These are phyloP conservation scores for Neoitamus cyanurus DNA, from an alignment of 2,888 invertebrate species.

Conservation along the genomic window DNA sequence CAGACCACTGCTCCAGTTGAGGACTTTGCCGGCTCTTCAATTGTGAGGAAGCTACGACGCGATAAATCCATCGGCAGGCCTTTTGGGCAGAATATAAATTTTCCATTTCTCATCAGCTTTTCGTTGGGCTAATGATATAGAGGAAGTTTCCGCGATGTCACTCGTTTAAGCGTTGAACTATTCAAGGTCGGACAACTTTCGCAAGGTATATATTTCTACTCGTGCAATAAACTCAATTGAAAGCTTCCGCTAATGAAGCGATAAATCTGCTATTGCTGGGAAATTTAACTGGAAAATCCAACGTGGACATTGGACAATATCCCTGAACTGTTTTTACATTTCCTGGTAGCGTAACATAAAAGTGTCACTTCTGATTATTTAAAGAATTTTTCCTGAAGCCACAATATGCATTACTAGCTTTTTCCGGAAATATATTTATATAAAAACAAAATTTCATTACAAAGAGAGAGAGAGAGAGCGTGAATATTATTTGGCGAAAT, in stretches of 20 bases:
- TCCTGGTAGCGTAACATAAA: background rate
- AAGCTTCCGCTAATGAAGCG: background rate
- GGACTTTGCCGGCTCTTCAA: background rate
- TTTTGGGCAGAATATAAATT: background rate
- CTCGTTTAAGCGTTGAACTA: background rate
- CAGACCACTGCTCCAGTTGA: background rate
- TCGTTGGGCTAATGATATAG: background rate
- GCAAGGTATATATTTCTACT: background rate
- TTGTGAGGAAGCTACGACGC: background rate
- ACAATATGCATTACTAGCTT: too few species aligned
- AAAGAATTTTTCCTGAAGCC: too few species aligned
- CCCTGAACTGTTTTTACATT: background rate
- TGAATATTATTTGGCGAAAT: too few species aligned
- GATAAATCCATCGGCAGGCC: background rate
- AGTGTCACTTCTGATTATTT: too few species aligned
- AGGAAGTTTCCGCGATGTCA: background rate
- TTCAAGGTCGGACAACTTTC: background rate
- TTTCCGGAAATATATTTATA: too few species aligned
- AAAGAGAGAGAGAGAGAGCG: too few species aligned
- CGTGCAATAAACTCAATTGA: background rate
- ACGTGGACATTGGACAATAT: background rate
- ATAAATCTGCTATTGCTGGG: background rate
- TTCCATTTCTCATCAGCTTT: background rate
- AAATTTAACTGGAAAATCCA: background rate
- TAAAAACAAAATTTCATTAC: too few species aligned